Evolutionary conservation across 1,140 invertebrate species (phyloP).

Genomic region (Coelopa frigida): DNA sequence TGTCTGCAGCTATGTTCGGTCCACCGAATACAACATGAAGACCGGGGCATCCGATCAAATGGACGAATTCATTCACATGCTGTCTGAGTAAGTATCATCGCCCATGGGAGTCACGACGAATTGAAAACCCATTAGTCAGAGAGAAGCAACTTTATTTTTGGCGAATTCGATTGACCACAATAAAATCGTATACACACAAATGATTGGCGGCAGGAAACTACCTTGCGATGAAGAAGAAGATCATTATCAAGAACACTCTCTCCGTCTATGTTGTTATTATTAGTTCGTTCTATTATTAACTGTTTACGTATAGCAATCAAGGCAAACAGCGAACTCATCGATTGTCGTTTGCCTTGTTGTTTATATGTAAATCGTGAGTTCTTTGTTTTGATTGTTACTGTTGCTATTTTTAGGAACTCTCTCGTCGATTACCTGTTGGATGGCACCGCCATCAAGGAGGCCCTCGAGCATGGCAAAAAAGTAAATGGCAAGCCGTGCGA

Average conservation of each 20-base stretch:
- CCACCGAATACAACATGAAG: constrained; percentile 56
- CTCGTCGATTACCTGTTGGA: constrained; percentile 63
- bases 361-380: background rate
- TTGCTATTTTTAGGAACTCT: constrained; percentile 54
- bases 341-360: too few relatives aligned
- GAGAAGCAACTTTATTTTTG: too few relatives aligned
- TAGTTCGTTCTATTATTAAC: too few relatives aligned
- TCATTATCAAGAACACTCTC: too few relatives aligned
- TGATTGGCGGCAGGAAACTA: too few relatives aligned
- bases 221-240: too few relatives aligned
- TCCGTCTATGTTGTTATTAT: too few relatives aligned
- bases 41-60: constrained; percentile 56
- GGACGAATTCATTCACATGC: constrained; percentile 57
- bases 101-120: background rate
- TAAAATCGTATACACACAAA: too few relatives aligned
- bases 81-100: constrained; percentile 51
- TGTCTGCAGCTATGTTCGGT: constrained; percentile 66
- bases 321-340: too few relatives aligned
- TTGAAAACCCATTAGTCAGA: too few relatives aligned
- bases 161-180: background rate
- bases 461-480: constrained; percentile 58
- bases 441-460: constrained; percentile 68
- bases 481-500: constrained; percentile 53
- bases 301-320: too few relatives aligned
- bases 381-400: background rate